Evolutionary conservation across 1,140 invertebrate species (phyloP).

Genomic region (Lepidurus arcticus): DNA sequence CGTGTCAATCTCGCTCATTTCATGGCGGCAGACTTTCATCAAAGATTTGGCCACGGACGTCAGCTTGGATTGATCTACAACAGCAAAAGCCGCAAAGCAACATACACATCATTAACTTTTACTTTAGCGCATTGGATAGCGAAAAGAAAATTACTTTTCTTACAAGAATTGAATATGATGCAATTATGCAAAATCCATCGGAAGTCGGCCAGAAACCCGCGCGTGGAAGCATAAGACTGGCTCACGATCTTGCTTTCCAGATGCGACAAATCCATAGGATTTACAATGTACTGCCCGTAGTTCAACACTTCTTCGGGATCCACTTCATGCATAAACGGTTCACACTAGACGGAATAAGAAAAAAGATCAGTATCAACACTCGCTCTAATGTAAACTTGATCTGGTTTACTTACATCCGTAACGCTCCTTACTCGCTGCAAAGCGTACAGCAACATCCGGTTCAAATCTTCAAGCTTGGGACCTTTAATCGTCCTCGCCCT

Average conservation of each 20-base stretch:
- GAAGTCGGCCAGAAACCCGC: slow-evolving; percentile 78
- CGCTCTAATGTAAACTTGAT: not conserved
- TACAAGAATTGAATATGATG: slow-evolving; percentile 80
- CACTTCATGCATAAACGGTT: slow-evolving; percentile 67
- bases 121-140: not conserved
- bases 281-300: slow-evolving; percentile 71
- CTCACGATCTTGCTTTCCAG: slow-evolving; percentile 70
- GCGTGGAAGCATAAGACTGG: slow-evolving; percentile 77
- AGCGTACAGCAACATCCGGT: slow-evolving; percentile 66
- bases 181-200: slow-evolving; percentile 92
- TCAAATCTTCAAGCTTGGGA: slow-evolving; percentile 63
- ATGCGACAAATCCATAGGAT: slow-evolving; percentile 73
- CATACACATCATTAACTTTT: not conserved
- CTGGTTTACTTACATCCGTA: slow-evolving; percentile 57
- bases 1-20: slow-evolving; percentile 86
- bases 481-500: slow-evolving; percentile 64
- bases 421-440: slow-evolving; percentile 64
- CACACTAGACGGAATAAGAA: slow-evolving; percentile 41
- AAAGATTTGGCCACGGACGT: slow-evolving; percentile 69
- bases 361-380: not conserved
- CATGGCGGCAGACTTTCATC: slow-evolving; percentile 65
- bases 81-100: slow-evolving; percentile 34
- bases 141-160: slow-evolving; percentile 31
- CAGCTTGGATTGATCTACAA: slow-evolving; percentile 66
- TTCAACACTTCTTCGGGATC: slow-evolving; percentile 60